Evolutionary conservation across 2,888 invertebrate species (phyloP), one percentile per base, ranked within the genome.

Genomic region (Cheilosia pagana): DNA sequence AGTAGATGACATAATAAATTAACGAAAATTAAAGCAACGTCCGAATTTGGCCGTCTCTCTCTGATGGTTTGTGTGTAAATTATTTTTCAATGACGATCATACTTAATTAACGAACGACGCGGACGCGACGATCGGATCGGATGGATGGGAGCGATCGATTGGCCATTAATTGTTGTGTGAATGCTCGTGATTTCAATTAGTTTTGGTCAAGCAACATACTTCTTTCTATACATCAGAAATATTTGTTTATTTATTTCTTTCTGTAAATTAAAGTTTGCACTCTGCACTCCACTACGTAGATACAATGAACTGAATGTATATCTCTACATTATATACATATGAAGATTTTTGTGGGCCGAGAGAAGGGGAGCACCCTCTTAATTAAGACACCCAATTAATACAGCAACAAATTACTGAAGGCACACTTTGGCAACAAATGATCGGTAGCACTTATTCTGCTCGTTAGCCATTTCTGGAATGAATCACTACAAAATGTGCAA

Each of bases 131-230:
- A 59, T 43, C 41, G n/a, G n/a, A 43, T 21, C 41, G 10, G 55
- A 19, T 52, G 67, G 45, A 19, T 28, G 57, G 68, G 31, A 31
- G 23, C 43, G 31, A 65, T 67, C 81, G 85, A 81, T 85, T 75
- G 75, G 28, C 53, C 74, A 59, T 81, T 75, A 81, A 81, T 75
- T 81, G 70, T 65, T 81, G 63, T 85, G 75, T 76, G 85, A 76
- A 85, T 76, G 62, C 85, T 85, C 75, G 81, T 85, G 81, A 81
- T 76, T 85, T 75, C 81, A 85, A 85, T 81, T 85, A 71, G 48
- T 60, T 63, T 70, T 57, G 59, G 21, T 65, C 45, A n/a, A 82
- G 52, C 57, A 65, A 41, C 35, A 70, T 52, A 43, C 62, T 6
- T 55, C 31, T 57, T 43, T 39, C 31, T 14, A 62, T 28, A 23